These are phyloP conservation scores for Xenopus laevis DNA, from an alignment of 2,113 vertebrate genomes.

Conservation along the genomic window DNA sequence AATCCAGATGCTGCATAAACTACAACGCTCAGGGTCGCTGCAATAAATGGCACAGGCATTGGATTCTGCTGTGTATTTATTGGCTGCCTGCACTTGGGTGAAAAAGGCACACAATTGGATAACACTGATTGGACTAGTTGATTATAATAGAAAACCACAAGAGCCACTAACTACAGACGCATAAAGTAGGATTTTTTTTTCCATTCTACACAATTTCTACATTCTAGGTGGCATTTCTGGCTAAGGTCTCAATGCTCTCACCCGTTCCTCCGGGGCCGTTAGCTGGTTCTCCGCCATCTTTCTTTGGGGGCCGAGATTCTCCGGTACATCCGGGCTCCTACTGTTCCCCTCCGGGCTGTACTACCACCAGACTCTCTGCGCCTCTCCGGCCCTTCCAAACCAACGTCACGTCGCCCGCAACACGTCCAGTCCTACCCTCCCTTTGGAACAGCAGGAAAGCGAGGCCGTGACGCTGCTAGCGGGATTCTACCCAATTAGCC, in stretches of 20 bases:
- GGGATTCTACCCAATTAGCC: not conserved
- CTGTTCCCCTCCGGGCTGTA: not conserved
- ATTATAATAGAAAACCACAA: no score
- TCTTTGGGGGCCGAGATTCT: constrained; percentile 16
- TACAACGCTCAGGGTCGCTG: no score
- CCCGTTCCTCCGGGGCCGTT: constrained; percentile 42
- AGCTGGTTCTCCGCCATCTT: constrained; percentile 43
- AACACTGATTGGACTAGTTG: no score
- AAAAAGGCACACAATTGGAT: no score
- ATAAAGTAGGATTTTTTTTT: no score
- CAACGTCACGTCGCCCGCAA: constrained; percentile 32
- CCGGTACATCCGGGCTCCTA: constrained; percentile 39
- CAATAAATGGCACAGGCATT: no score
- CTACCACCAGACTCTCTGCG: constrained; percentile 5
- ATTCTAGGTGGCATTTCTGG: no score
- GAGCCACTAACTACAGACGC: no score
- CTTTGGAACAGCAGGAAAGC: constrained; percentile 37
- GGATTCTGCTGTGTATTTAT: no score
- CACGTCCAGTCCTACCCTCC: constrained; percentile 25
- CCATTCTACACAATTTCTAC: no score
- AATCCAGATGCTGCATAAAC: no score
- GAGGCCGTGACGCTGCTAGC: constrained; percentile 30
- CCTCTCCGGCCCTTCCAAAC: constrained; percentile 27
- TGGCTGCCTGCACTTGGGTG: no score
- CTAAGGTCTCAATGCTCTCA: not conserved